Percentiles rank a stretch among this genome's conserved stretches.
Evolutionary conservation across 2,888 invertebrate genomes (phyloP).

Genomic region (Torymus tubicola): DNA sequence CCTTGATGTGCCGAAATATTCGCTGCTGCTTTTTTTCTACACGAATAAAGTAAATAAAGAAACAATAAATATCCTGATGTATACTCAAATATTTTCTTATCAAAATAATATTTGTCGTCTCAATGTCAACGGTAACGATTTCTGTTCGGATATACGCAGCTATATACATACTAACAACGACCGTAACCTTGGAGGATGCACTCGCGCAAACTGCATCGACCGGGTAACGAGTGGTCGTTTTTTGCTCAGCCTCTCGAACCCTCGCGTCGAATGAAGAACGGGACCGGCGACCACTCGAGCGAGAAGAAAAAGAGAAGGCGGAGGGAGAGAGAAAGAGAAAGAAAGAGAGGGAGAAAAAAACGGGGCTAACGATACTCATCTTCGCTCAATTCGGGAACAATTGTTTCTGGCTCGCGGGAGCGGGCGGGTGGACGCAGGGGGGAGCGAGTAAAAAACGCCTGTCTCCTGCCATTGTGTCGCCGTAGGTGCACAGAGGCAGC

Average conservation of each 20-base stretch:
- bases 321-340: neutral
- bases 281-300: neutral
- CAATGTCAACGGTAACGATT: no score
- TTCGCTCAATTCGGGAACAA: conserved; percentile 41
- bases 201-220: no score
- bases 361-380: conserved; percentile 43
- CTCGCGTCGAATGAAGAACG: neutral
- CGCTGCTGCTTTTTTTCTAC: no score
- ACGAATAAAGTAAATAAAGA: no score
- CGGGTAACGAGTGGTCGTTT: neutral
- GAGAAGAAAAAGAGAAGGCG: neutral
- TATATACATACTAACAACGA: no score
- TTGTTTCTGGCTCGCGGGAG: conserved; percentile 28
- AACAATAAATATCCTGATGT: no score
- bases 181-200: no score
- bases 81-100: no score
- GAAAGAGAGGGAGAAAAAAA: conserved; percentile 23
- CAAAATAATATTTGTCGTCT: no score
- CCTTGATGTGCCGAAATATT: no score
- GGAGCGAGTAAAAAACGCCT: conserved; percentile 1
- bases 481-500: conserved; percentile 25
- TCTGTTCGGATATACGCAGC: no score
- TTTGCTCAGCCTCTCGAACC: neutral
- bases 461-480: conserved; percentile 28
- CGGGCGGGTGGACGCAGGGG: neutral